Evolutionary conservation across 2,113 vertebrate genomes (phyloP).

Genomic region (Pyxicephalus adspersus): DNA sequence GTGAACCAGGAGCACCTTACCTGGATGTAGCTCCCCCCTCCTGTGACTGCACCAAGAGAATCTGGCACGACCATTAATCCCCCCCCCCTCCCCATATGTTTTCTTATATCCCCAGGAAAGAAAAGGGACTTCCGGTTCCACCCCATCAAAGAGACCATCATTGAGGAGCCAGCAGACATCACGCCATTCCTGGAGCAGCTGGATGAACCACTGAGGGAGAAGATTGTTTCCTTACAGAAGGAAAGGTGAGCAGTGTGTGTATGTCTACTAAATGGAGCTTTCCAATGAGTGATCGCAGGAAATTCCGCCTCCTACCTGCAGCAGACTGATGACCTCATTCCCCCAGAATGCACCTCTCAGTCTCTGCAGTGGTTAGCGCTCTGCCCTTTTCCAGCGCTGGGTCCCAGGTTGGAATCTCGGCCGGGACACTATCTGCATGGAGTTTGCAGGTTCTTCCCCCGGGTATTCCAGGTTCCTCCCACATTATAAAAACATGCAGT

Average conservation of each 20-base stretch:
- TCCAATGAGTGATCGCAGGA: background rate
- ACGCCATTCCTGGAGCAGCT: constrained; percentile 91
- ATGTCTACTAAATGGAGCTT: background rate
- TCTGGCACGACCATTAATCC: background rate
- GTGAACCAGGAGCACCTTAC: too few relatives aligned
- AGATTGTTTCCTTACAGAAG: constrained; percentile 92
- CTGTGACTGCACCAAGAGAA: too few relatives aligned
- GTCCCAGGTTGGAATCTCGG: too few relatives aligned
- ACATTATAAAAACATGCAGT: too few relatives aligned
- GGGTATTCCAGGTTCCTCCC: too few relatives aligned
- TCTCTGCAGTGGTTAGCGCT: too few relatives aligned
- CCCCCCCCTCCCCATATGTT: background rate
- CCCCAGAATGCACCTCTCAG: too few relatives aligned
- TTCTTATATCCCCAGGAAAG: constrained; percentile 74
- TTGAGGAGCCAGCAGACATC: constrained; percentile 94
- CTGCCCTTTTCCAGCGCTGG: too few relatives aligned
- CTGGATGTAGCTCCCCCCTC: too few relatives aligned
- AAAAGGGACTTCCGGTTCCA: constrained; percentile 95
- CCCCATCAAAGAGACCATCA: constrained; percentile 88
- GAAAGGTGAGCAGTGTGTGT: constrained; percentile 74
- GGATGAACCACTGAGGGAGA: constrained; percentile 90
- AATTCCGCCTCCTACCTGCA: background rate
- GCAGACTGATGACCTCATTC: background rate
- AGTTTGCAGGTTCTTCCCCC: too few relatives aligned
- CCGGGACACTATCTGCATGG: too few relatives aligned